A percentile compares a stretch with the other conserved stretches of the same genome.
Conservation (phyloP, 1,140 invertebrate genomes). For the Papilio xuthus region DNA sequence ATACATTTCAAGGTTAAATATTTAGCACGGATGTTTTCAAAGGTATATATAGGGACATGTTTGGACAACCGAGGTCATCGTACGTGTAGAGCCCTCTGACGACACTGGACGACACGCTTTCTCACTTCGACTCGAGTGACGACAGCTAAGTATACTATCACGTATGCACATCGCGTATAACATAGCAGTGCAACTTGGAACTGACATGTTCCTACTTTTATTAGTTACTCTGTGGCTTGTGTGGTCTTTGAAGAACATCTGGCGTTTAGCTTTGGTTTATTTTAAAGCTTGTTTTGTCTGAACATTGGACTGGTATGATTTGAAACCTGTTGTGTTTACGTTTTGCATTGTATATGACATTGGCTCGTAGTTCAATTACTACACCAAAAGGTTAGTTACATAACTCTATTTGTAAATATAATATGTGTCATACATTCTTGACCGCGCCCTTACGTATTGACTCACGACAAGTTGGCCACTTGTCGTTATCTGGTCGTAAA, state of each 20-base stretch:
- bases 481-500: constrained; percentile 15
- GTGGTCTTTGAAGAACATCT: constrained; percentile 1
- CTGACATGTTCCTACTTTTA: background rate
- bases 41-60: constrained; percentile 16
- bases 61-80: constrained; percentile 3
- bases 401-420: constrained; percentile 9
- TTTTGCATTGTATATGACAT: background rate
- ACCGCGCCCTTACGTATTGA: constrained; percentile 28
- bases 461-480: constrained; percentile 24
- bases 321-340: background rate
- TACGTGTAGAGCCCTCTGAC: constrained; percentile 4
- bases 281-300: background rate
- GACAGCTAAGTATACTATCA: background rate
- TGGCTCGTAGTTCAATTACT: background rate
- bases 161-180: background rate
- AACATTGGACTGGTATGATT: background rate
- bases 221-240: background rate
- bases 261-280: constrained; percentile 11
- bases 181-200: background rate
- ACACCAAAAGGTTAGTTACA: background rate
- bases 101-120: constrained; percentile 33
- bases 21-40: constrained; percentile 23
- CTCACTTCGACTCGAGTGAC: constrained; percentile 12
- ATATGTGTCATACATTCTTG: constrained; percentile 15
- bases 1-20: constrained; percentile 16